phyloP scores from a whole-genome alignment of 2,888 invertebrate genomes.

The Sarcophaga caerulescens region DNA sequence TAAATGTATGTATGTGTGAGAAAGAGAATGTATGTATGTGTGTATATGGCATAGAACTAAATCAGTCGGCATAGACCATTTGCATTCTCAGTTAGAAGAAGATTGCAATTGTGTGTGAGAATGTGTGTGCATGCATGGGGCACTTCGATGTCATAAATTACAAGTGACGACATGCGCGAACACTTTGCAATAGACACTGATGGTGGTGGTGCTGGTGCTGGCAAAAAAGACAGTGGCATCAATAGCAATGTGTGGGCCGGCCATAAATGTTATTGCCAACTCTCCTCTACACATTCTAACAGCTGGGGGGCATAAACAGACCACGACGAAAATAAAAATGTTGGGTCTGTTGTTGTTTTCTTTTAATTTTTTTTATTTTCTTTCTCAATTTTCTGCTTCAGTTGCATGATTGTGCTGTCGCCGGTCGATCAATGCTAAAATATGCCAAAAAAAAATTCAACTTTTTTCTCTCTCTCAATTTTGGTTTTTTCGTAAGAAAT shows the following conservation, averaged over 20 bases:
- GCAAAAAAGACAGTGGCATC: background rate
- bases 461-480: background rate
- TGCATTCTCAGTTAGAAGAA: background rate
- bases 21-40: no score
- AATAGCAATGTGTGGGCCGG: background rate
- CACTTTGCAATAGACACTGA: constrained; percentile 20
- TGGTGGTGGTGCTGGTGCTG: constrained; percentile 14
- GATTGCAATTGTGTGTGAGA: background rate
- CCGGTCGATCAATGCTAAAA: constrained; percentile 57
- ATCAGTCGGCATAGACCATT: background rate
- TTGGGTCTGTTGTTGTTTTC: background rate
- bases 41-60: background rate
- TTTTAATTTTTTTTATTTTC: constrained; percentile 13
- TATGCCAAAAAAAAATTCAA: background rate
- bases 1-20: background rate
- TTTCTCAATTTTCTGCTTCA: constrained; percentile 52
- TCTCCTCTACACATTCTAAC: background rate
- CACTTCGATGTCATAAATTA: constrained; percentile 47
- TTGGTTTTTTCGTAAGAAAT: background rate
- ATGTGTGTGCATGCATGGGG: background rate
- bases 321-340: constrained; percentile 30
- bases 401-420: constrained; percentile 57
- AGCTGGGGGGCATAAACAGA: constrained; percentile 21
- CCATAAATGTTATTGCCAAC: background rate
- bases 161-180: constrained; percentile 65